Conservation (phyloP, 2,888 invertebrate species). For the Drosophila putrida region DNA sequence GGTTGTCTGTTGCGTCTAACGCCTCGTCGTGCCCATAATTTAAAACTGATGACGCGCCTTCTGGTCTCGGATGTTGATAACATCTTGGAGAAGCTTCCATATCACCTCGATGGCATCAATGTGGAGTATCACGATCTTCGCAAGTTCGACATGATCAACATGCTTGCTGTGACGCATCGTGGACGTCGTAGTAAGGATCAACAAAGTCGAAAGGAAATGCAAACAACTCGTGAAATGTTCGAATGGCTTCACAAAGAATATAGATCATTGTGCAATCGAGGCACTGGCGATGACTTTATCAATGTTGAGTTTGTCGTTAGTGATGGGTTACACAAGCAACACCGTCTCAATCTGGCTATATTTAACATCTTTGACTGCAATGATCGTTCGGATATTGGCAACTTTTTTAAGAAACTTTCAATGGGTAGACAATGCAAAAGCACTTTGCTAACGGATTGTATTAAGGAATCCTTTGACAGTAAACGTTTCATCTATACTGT, state of each 20-base stretch:
- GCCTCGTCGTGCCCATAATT: conserved; percentile 51
- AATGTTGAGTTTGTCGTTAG: conserved; percentile 62
- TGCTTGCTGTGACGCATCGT: conserved; percentile 42
- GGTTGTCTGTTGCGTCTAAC: conserved; percentile 66
- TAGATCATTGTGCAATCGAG: conserved; percentile 35
- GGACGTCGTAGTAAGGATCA: background rate
- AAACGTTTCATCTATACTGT: conserved; percentile 45
- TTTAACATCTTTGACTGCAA: conserved; percentile 62
- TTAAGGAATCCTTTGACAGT: conserved; percentile 66
- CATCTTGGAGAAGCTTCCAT: conserved; percentile 39
- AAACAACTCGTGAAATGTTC: conserved; percentile 63
- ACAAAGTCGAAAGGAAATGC: conserved; percentile 32
- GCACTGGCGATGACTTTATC: conserved; percentile 72
- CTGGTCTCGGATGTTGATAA: conserved; percentile 72
- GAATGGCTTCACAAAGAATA: conserved; percentile 74
- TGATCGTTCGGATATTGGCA: conserved; percentile 40
- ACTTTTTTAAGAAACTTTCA: conserved; percentile 60
- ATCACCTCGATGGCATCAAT: conserved; percentile 48
- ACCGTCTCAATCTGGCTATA: conserved; percentile 54
- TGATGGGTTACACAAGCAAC: conserved; percentile 25
- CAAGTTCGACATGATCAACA: conserved; percentile 76
- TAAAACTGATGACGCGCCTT: conserved; percentile 65
- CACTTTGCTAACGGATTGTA: conserved; percentile 66
- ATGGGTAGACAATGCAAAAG: conserved; percentile 29
- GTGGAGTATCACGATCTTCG: conserved; percentile 76